phyloP scores from a whole-genome alignment of 2,797 vertebrate genomes.

The Sandelia bainsii region DNA sequence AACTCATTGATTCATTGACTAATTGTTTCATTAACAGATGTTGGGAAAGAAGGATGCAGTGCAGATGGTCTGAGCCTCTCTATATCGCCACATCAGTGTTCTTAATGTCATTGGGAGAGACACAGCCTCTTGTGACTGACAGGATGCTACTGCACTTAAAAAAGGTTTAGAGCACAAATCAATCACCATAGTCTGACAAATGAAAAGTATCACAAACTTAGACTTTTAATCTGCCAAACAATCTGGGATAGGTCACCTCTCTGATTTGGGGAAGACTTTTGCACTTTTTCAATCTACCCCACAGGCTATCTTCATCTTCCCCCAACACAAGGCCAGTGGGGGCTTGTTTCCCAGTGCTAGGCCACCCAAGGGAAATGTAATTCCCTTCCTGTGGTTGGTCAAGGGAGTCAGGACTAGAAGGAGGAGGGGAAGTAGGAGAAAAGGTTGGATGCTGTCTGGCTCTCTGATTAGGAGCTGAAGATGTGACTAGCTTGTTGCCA shows the following conservation, averaged over 20 bases:
- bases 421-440: slow-evolving; percentile 25
- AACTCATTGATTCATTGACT: background rate
- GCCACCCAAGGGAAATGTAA: slow-evolving; percentile 79
- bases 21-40: background rate
- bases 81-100: slow-evolving; percentile 10
- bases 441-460: slow-evolving; percentile 46
- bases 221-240: slow-evolving; percentile 85
- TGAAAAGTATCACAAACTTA: slow-evolving; percentile 83
- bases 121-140: slow-evolving; percentile 34
- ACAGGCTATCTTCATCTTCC: slow-evolving; percentile 65
- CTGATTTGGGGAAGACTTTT: slow-evolving; percentile 77
- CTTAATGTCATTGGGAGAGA: slow-evolving; percentile 49
- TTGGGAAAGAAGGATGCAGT: background rate
- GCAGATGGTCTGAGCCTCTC: background rate
- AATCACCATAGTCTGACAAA: slow-evolving; percentile 80
- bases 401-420: slow-evolving; percentile 45
- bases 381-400: slow-evolving; percentile 68
- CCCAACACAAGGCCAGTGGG: slow-evolving; percentile 61
- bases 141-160: slow-evolving; percentile 70
- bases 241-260: slow-evolving; percentile 78
- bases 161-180: slow-evolving; percentile 74
- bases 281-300: slow-evolving; percentile 78
- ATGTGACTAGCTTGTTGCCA: slow-evolving; percentile 56
- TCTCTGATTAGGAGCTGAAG: slow-evolving; percentile 65
- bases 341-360: slow-evolving; percentile 63